Percentiles rank a stretch among this genome's conserved stretches.
phyloP scores from a whole-genome alignment of 2,888 invertebrate genomes.

The Cephus rjabovi region DNA sequence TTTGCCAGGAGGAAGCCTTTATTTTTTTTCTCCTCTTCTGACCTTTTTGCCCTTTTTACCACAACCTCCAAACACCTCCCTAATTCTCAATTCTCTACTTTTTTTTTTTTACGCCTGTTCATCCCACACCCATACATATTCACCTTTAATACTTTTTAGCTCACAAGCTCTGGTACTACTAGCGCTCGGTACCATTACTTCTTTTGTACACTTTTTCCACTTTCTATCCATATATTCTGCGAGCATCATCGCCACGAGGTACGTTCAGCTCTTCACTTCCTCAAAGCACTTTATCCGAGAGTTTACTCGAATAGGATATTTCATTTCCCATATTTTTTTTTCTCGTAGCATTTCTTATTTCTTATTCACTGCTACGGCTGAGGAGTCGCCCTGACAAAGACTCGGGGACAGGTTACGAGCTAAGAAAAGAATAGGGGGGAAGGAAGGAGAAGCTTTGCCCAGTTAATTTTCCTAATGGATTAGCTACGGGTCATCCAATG shows the following conservation, averaged over 20 bases:
- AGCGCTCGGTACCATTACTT: too few species aligned
- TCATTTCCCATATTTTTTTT: background rate
- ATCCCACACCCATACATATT: background rate
- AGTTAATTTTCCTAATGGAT: conserved; percentile 57
- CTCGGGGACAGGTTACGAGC: conserved; percentile 25
- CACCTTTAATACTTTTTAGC: background rate
- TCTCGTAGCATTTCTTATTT: background rate
- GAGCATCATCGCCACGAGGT: too few species aligned
- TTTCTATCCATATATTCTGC: too few species aligned
- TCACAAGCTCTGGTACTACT: too few species aligned
- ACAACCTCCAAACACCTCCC: background rate
- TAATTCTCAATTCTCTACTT: background rate
- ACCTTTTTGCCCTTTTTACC: background rate
- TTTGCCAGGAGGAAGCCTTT: too few species aligned
- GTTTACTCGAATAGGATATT: background rate
- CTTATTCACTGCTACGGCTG: background rate
- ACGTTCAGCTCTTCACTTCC: too few species aligned
- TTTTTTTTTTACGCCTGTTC: background rate
- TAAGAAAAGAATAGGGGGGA: conserved; percentile 17
- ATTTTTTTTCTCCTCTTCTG: background rate
- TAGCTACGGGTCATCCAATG: conserved; percentile 37
- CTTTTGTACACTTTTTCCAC: too few species aligned
- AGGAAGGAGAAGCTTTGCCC: conserved; percentile 6
- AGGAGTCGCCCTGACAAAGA: conserved; percentile 24
- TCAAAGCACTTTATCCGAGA: too few species aligned